Evolutionary conservation across 2,888 invertebrate genomes (phyloP), one percentile per base, ranked within the genome.

Genomic region (Pecten maximus): DNA sequence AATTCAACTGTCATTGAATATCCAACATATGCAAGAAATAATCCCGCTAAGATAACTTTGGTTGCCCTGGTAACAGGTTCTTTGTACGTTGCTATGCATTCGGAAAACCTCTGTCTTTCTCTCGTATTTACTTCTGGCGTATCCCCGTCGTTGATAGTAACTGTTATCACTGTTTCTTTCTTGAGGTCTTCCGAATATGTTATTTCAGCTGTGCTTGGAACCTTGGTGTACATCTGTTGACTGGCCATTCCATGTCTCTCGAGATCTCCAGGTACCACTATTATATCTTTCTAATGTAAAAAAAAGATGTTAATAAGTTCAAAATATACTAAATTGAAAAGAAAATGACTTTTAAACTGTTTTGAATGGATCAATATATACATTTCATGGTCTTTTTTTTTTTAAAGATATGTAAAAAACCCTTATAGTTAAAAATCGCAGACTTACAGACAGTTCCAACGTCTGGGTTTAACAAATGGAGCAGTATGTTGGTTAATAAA

Each of bases 1-100:
- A 93, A 91, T 44, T 91, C 92, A 87, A 92, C 90, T 40, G 89
- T 54, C 89, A 93, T 88, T n/a, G 92, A 92, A 87, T 92, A 93
- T 15, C 88, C 90, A 86, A 93, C 91, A 88, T 93, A 93, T 10
- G 92, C 93, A 16, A 91, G 60, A 86, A 74, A 74, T 35, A 74
- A 35, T 74, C 28, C 74, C 23, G 74, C 35, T 23, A 74, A 15
- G 74, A 35, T 35, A 15, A 35, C 28, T 74, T 74, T 74, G 4
- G 35, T 35, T 23, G 35, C 74, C 35, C 15, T 74, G 74, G 35
- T 35, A 10, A 35, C 28, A 0, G 35, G 74, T 8, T 10, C 15
- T 74, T 28, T 74, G 74, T 35, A 35, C 10, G 10, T 35, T 74
- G 74, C 74, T 74, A 74, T 74, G 16, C 10, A 74, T 74, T 74